Evolutionary conservation across 1,140 invertebrate species (phyloP), one percentile per base, ranked within the genome.

Genomic region (Brachionus sp.): DNA sequence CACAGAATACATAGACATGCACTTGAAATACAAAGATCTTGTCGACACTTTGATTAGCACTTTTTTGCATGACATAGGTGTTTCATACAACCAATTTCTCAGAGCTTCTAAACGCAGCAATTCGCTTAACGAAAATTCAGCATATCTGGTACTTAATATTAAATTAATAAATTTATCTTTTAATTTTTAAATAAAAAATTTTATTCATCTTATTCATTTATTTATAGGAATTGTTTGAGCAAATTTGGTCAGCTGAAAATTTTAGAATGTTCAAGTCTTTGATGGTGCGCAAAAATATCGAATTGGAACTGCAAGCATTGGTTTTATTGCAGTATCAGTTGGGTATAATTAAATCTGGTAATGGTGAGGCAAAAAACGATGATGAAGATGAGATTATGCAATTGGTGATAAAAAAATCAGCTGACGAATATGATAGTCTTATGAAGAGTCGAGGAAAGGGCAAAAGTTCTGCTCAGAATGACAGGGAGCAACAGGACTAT

Each of bases 201-300:
- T 13, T 44, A n/a, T n/a, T n/a, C n/a, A n/a, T n/a, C n/a, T n/a
- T n/a, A n/a, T n/a, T n/a, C n/a, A n/a, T n/a, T n/a, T n/a, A n/a
- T n/a, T n/a, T n/a, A n/a, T n/a, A 57, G 50, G 66, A 70, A 37
- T 37, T 70, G 6, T 70, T 70, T n/a, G 66, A 70, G n/a, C 66
- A 70, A 70, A 39, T 70, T 19, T 70, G 29, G 29, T 37, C 66
- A 23, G 35, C 66, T 42, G 66, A 70, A 23, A 70, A 70, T 70
- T 70, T 70, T 39, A 13, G 66, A 9, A 37, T 70, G 35, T 70
- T 70, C 66, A 70, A 70, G 19, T 70, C 66, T 1, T 23, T 39
- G 37, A 70, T 70, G 66, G 35, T 70, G 7, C 29, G 66, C 33
- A 70, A 70, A 70, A 70, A 70, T 39, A 70, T 70, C n/a, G 66